Evolutionary conservation across 1,140 invertebrate species (phyloP), one percentile per base, ranked within the genome.

Genomic region (Drosophila truncata): DNA sequence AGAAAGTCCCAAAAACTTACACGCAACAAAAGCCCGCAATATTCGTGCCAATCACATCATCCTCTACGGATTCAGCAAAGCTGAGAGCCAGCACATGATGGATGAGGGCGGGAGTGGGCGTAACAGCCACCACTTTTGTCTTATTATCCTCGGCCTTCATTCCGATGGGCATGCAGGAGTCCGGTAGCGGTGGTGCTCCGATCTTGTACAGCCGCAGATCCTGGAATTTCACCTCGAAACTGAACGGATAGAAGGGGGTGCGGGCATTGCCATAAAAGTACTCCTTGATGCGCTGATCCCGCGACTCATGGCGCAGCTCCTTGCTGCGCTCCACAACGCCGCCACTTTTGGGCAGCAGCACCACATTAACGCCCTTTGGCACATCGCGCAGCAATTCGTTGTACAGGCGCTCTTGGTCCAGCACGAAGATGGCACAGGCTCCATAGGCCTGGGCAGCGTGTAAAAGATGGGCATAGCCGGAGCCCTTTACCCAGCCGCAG

Each of bases 341-440:
- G 41, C 98, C 98, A 93, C 98, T 99, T 94, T 99, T 99, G 5
- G 98, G 98, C 59, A 99, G 93, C 81, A 98, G 96, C 0, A 99
- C 96, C 20, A 99, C 96, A 94, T 98, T 97, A 1, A 99, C 98
- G 94, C 97, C 98, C 35, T 95, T 95, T 0, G 98, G 98, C 95
- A 99, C 96, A 93, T 99, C 98, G 63, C 97, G 94, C 35, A 97
- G 96, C 37, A 99, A 93, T 94, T 99, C 98, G 93, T 97, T 99
- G 91, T 98, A 99, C 2, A 99, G 92, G 85, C 98, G 95, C 93
- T 99, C 98, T 93, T 99, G 98, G 93, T 99, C 99, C 52, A 99
- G 92, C 0, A 99, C 99, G 69, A 99, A 94, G 82, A 99, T 98
- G 0, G 98, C 96, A 93, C 99, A 98, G 3, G 99, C 98, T 94